Percentiles rank a stretch among this genome's conserved stretches.
Evolutionary conservation across 2,888 invertebrate species (phyloP).

Genomic region (Sinhomidia bicolor): DNA sequence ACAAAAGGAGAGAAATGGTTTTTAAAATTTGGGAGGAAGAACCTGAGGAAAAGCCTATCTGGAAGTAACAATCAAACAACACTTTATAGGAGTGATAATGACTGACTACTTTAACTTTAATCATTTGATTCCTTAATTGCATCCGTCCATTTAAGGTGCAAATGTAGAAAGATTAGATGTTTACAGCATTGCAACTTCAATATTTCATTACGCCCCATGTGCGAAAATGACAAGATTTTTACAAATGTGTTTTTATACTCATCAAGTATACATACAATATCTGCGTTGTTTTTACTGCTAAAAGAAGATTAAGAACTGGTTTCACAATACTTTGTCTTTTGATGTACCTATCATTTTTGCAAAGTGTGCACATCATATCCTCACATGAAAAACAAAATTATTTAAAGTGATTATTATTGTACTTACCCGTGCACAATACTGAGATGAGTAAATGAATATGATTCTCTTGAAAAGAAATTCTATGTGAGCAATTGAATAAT

Average conservation of each 20-base stretch:
- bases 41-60: neutral
- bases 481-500: too few species aligned
- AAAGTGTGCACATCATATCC: slow-evolving; percentile 6
- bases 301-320: slow-evolving; percentile 19
- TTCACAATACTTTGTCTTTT: neutral
- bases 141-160: neutral
- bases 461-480: too few species aligned
- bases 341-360: neutral
- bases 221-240: neutral
- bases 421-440: too few species aligned
- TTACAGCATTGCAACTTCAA: too few species aligned
- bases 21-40: slow-evolving; percentile 13
- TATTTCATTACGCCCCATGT: neutral
- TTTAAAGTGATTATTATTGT: neutral
- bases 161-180: slow-evolving; percentile 14
- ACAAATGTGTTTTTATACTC: neutral
- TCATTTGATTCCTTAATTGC: neutral
- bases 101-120: too few species aligned
- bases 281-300: neutral
- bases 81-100: too few species aligned
- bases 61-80: neutral
- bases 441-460: too few species aligned
- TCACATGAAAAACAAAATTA: neutral
- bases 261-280: neutral
- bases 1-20: neutral